Evolutionary conservation across 1,140 invertebrate genomes (phyloP).

Genomic region (Magallana ariakensis): DNA sequence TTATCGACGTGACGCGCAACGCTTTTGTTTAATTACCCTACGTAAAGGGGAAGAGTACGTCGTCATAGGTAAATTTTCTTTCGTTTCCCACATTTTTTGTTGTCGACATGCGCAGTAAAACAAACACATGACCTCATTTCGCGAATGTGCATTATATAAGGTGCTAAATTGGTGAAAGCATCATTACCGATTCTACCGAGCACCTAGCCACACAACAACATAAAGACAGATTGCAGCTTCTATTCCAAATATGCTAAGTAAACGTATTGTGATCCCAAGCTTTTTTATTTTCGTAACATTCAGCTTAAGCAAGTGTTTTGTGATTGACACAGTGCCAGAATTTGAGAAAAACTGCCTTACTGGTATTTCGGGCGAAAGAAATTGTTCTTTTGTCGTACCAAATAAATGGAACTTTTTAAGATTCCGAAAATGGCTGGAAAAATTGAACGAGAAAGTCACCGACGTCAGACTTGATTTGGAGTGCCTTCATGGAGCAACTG

Average conservation of each 20-base stretch:
- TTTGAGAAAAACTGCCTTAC: background rate
- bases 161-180: background rate
- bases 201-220: background rate
- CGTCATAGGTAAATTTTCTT: conserved; percentile 7
- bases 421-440: background rate
- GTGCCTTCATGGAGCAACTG: conserved; percentile 15
- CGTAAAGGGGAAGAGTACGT: background rate
- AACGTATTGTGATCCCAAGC: background rate
- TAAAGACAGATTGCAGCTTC: background rate
- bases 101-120: background rate
- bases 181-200: background rate
- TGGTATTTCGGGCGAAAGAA: background rate
- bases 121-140: conserved; percentile 15
- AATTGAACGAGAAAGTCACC: background rate
- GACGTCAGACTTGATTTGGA: background rate
- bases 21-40: background rate
- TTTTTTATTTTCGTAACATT: background rate
- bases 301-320: background rate
- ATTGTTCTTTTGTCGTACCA: conserved; percentile 18
- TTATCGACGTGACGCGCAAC: background rate
- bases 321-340: background rate
- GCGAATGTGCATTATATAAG: background rate
- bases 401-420: conserved; percentile 10
- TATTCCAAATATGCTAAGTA: background rate
- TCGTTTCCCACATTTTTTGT: background rate